These are phyloP conservation scores for Oxytorus armatus DNA, from an alignment of 2,888 invertebrate genomes.

Conservation along the genomic window DNA sequence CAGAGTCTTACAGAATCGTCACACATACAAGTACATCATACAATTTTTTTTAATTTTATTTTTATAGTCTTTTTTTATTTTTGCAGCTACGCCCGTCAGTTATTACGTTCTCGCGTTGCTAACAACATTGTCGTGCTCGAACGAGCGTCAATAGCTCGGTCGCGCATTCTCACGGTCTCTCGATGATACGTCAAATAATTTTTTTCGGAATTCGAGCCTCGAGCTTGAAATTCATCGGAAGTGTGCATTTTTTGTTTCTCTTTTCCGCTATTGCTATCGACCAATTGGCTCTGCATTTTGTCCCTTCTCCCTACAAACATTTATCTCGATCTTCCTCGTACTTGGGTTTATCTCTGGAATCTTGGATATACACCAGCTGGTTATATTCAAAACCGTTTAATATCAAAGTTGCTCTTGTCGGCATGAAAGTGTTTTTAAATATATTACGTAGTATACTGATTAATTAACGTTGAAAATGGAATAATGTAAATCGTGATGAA, in stretches of 20 bases:
- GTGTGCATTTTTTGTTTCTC: slow-evolving; percentile 55
- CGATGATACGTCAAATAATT: background rate
- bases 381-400: no score
- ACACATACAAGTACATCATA: slow-evolving; percentile 71
- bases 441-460: no score
- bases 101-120: background rate
- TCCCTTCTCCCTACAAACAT: background rate
- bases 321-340: no score
- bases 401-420: no score
- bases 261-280: slow-evolving; percentile 16
- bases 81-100: slow-evolving; percentile 66
- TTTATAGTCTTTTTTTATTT: slow-evolving; percentile 26
- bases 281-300: background rate
- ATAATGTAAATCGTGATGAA: no score
- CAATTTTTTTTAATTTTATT: slow-evolving; percentile 59
- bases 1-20: slow-evolving; percentile 68
- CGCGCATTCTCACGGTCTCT: background rate
- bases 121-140: slow-evolving; percentile 3
- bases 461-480: slow-evolving; percentile 23
- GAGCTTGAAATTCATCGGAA: slow-evolving; percentile 27
- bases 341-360: no score
- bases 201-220: background rate
- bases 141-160: background rate
- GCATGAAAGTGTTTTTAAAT: no score
- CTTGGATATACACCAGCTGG: no score